phyloP scores from a whole-genome alignment of 2,888 invertebrate species.

The Dascillus cervinus region DNA sequence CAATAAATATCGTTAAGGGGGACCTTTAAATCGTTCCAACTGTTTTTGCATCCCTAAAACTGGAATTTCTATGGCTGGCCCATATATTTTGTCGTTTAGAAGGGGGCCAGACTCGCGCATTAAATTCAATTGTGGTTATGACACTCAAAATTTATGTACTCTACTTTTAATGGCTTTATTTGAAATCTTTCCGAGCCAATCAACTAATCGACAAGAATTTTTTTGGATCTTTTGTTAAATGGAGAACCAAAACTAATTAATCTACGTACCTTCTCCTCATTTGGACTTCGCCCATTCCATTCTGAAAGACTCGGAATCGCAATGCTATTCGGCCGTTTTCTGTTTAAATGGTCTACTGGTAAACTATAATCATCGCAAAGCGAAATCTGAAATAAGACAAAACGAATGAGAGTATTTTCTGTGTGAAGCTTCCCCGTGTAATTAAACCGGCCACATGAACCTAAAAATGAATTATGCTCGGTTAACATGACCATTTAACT shows the following conservation, averaged over 20 bases:
- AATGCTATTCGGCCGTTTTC: conserved; percentile 58
- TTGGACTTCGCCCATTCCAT: conserved; percentile 49
- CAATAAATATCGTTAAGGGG: conserved; percentile 27
- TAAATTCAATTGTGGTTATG: too few relatives aligned
- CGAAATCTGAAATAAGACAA: conserved; percentile 59
- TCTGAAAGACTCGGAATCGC: conserved; percentile 54
- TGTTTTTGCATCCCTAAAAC: conserved; percentile 23
- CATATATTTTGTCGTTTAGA: too few relatives aligned
- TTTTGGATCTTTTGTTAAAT: too few relatives aligned
- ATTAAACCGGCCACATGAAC: conserved; percentile 25
- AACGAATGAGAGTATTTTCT: conserved; percentile 2
- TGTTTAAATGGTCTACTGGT: conserved; percentile 74
- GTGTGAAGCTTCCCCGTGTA: conserved; percentile 13
- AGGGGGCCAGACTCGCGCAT: too few relatives aligned
- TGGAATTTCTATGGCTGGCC: conserved; percentile 15
- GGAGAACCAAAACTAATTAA: too few relatives aligned
- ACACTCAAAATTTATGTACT: too few relatives aligned
- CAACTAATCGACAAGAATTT: too few relatives aligned
- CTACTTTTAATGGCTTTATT: too few relatives aligned
- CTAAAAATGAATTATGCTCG: conserved; percentile 27
- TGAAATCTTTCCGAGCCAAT: too few relatives aligned
- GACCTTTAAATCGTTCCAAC: too few relatives aligned
- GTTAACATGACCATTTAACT: conserved; percentile 26
- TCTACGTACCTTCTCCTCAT: conserved; percentile 47
- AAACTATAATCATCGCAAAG: conserved; percentile 82